Base-by-base conservation (phyloP, 2,888 invertebrate species). In the Schizotus pectinicornis region DNA sequence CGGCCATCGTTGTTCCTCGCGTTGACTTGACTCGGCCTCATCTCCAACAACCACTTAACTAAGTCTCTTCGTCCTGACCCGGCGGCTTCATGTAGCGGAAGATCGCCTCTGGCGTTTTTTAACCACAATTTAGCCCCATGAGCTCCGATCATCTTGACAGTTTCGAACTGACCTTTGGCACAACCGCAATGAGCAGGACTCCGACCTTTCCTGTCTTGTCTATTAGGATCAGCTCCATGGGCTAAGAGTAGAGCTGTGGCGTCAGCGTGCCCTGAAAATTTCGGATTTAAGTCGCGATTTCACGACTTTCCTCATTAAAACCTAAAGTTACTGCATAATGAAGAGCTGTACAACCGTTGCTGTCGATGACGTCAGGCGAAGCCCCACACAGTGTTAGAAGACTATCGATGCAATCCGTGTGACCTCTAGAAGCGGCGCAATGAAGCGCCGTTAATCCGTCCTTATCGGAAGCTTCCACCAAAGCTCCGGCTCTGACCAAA, bases 341-440 rank as follows among this genome's bases (percentile, higher is more conserved):
- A 22, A 99, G 80, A 0, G 98, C 93, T 0, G 98, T 95, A 76
- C 97, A 98, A 0, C 96, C 97, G 76, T 97, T 97, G 43, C 90
- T 90, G 79, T 98, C 98, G 9, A 90, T 88, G 8, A 92, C 87
- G 78, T 98, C 95, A 0, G 95, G 91, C 14, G 91, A 88, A 1
- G 95, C 93, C 0, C 94, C 94, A 74, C 95, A 95, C 5, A 95
- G 81, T 7, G 92, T 91, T 0, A 96, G 86, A 54, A 98, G 79
- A 0, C 92, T 90, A 73, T 96, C 95, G 48, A 96, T 84, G 70
- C 95, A 95, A 73, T 94, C 92, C 0, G 91, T 91, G 77, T 98
- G 97, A 0, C 98, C 98, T 52, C 98, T 86, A 1, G 96, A 97
- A 0, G 98, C 96, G 0, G 98, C 97, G 79, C 98, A 98, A 76